Conservation (phyloP, 1,140 invertebrate species). For the Ooceraea biroi region DNA sequence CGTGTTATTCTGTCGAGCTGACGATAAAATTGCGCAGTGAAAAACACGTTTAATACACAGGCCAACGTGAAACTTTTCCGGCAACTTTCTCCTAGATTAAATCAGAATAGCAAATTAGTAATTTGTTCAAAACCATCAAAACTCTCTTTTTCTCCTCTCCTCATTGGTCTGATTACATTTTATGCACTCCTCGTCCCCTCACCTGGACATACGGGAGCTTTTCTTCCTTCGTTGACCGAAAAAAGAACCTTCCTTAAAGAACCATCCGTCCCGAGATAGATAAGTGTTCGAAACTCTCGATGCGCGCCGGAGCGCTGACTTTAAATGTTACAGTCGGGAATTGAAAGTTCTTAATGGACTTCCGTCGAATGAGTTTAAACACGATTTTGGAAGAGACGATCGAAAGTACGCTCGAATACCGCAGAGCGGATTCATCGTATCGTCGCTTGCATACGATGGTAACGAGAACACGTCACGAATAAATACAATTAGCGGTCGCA, state of each 20-base stretch:
- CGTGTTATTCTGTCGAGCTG: not conserved
- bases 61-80: no score
- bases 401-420: constrained; percentile 32
- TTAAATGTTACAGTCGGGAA: constrained; percentile 56
- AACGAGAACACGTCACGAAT: not conserved
- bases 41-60: not conserved
- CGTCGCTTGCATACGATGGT: not conserved
- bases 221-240: constrained; percentile 19
- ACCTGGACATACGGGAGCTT: not conserved
- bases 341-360: constrained; percentile 59
- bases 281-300: constrained; percentile 38
- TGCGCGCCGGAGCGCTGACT: constrained; percentile 11
- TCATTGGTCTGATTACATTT: constrained; percentile 10
- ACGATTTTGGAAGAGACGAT: constrained; percentile 35
- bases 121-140: not conserved
- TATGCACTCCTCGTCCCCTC: not conserved
- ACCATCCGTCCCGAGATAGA: constrained; percentile 39
- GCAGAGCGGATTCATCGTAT: constrained; percentile 27
- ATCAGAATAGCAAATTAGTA: not conserved
- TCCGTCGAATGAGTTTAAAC: constrained; percentile 53
- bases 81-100: constrained; percentile 4
- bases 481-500: not conserved
- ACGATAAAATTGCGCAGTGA: constrained; percentile 6
- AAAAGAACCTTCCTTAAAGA: constrained; percentile 43
- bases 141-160: no score